Evolutionary conservation across 2,797 vertebrate genomes (phyloP).

Genomic region (Naso thynnoides): DNA sequence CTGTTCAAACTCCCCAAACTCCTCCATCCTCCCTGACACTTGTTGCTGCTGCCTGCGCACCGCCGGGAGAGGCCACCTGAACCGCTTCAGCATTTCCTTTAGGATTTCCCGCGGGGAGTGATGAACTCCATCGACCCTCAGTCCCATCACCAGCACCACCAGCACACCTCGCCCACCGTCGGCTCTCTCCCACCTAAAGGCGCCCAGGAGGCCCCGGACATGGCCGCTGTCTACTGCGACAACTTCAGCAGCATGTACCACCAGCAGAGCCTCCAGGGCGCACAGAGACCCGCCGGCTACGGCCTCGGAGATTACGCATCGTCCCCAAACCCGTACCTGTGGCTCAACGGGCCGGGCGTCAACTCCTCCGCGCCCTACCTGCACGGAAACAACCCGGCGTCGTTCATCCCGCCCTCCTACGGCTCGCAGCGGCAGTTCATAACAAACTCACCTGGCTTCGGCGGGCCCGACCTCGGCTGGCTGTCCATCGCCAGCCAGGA

Average conservation of each 20-base stretch:
- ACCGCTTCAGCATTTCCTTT: slow-evolving; percentile 54
- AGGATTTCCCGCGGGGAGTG: slow-evolving; percentile 76
- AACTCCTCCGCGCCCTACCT: slow-evolving; percentile 89
- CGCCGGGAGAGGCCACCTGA: slow-evolving; percentile 39
- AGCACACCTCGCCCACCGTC: slow-evolving; percentile 76
- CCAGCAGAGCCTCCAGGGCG: slow-evolving; percentile 83
- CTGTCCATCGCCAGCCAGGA: slow-evolving; percentile 94
- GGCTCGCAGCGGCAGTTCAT: slow-evolving; percentile 88
- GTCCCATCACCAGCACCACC: slow-evolving; percentile 75
- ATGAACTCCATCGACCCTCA: slow-evolving; percentile 89
- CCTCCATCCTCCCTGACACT: slow-evolving; percentile 68
- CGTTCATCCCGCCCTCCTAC: slow-evolving; percentile 87
- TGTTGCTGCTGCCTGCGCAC: slow-evolving; percentile 65
- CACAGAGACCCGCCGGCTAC: slow-evolving; percentile 87
- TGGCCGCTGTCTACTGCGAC: slow-evolving; percentile 93
- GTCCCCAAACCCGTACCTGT: slow-evolving; percentile 90
- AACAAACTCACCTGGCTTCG: slow-evolving; percentile 82
- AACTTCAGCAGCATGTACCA: slow-evolving; percentile 89
- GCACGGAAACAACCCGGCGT: slow-evolving; percentile 84
- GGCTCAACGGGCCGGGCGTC: slow-evolving; percentile 89
- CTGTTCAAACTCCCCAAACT: slow-evolving; percentile 62
- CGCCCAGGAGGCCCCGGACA: slow-evolving; percentile 88
- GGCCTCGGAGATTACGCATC: slow-evolving; percentile 90
- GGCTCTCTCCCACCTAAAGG: slow-evolving; percentile 86
- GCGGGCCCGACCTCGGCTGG: slow-evolving; percentile 92